Percentiles rank a stretch among this genome's conserved stretches.
Conservation (phyloP, 2,888 invertebrate genomes). For the Phengaris arion region DNA sequence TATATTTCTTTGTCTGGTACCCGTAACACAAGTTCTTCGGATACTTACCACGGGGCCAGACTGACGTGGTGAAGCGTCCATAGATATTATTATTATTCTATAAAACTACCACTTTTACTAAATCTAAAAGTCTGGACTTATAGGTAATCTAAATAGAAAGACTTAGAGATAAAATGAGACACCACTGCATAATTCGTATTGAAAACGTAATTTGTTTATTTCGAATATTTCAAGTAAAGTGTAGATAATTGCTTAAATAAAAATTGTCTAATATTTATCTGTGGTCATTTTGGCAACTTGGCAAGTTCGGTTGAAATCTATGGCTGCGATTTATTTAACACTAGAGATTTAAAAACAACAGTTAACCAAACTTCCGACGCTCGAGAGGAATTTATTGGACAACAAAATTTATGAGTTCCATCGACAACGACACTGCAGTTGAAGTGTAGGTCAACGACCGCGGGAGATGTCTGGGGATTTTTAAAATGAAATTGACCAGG, state of each 20-base stretch:
- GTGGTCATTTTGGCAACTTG: neutral
- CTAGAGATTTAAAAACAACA: constrained; percentile 16
- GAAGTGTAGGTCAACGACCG: neutral
- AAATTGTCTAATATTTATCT: neutral
- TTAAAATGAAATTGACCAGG: too few species aligned
- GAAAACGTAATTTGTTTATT: neutral
- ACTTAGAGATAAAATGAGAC: neutral
- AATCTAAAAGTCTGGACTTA: too few species aligned
- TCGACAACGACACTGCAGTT: constrained; percentile 12
- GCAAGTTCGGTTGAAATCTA: neutral
- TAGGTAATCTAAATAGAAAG: too few species aligned
- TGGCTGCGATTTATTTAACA: neutral
- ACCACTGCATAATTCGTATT: neutral
- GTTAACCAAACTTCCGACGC: constrained; percentile 25
- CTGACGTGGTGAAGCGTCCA: too few species aligned
- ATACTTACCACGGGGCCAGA: too few species aligned
- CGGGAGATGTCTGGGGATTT: neutral
- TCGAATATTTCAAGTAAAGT: neutral
- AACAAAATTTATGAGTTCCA: constrained; percentile 23
- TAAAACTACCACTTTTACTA: too few species aligned
- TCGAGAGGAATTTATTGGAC: constrained; percentile 18
- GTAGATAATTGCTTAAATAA: neutral
- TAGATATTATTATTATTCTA: too few species aligned
- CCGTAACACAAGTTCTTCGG: too few species aligned
- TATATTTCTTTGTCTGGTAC: too few species aligned